Evolutionary conservation across 2,797 vertebrate genomes (phyloP), one percentile per base, ranked within the genome.

Genomic region (Apodemus agrarius): DNA sequence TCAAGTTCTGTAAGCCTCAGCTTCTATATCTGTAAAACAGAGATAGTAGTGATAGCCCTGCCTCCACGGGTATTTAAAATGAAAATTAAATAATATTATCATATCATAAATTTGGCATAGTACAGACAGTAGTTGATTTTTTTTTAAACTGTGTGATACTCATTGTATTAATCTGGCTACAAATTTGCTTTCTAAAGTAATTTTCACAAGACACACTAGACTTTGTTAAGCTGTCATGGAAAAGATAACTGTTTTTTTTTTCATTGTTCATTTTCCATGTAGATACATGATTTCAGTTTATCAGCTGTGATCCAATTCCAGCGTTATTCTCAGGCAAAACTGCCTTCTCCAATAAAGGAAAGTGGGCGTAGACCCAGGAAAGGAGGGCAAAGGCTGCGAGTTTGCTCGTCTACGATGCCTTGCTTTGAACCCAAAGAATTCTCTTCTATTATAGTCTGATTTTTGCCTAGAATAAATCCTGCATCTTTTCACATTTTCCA

Each of bases 221-320:
- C 81, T 94, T 94, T 89, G 54, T 93, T 87, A 97, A 89, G 40
- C 86, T 95, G 74, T 94, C 52, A 95, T 49, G n/a, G 59, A 63
- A 95, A 59, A 93, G 75, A 93, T 95, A 96, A 93, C 93, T 92
- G 49, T 81, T 76, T 88, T 37, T 89, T 72, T 22, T 92, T 72
- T 81, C 5, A 67, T 95, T 93, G n/a, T 93, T 95, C 14, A 22
- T 96, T 95, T 59, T 79, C 69, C 63, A 95, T 92, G 78, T 89
- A 26, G 89, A 89, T 97, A 97, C 95, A 95, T 97, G 91, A 96
- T 97, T 95, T 97, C 92, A 91, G 95, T 54, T 96, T 91, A 93
- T 97, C 69, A 94, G 89, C 69, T 94, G 65, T 46, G 72, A 96
- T 95, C 90, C 84, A 96, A 69, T 95, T 92, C 92, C 46, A 90